These are phyloP conservation scores for Pelvicachromis taeniatus DNA, from an alignment of 2,113 vertebrate genomes.

Conservation along the genomic window DNA sequence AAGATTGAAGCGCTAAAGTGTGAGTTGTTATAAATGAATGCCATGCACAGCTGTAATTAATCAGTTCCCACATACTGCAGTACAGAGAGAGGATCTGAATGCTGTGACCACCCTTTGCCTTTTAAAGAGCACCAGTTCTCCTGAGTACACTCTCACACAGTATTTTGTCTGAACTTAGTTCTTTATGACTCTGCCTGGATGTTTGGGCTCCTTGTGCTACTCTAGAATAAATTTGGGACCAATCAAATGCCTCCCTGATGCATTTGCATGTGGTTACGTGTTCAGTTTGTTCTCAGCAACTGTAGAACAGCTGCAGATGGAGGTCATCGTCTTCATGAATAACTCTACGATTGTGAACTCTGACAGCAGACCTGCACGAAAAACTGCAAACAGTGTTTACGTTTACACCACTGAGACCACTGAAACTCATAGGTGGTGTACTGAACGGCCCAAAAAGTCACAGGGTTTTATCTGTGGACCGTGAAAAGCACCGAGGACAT, in stretches of 20 bases:
- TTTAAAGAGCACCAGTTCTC: not conserved
- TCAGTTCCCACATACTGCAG: not conserved
- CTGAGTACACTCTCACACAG: not conserved
- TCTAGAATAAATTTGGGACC: not conserved
- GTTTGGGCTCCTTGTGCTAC: not conserved
- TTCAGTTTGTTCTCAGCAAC: not conserved
- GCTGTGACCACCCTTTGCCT: not conserved
- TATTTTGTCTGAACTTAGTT: not conserved
- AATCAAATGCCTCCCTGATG: not conserved
- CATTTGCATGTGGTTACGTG: not conserved
- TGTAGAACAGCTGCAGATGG: not conserved
- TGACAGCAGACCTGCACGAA: not conserved
- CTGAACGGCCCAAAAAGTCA: rapidly evolving
- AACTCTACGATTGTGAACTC: not conserved
- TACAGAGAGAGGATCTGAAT: not conserved
- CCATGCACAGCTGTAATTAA: not conserved
- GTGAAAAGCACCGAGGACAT: not conserved
- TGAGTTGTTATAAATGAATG: not conserved
- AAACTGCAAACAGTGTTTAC: not conserved
- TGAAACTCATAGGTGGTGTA: not conserved
- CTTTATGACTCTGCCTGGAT: not conserved
- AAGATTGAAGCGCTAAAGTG: not conserved
- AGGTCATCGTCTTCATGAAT: not conserved
- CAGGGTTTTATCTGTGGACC: rapidly evolving
- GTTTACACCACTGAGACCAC: not conserved